A percentile compares a stretch with the other conserved stretches of the same genome.
phyloP scores from a whole-genome alignment of 2,797 vertebrate species.

The Aldrovandia affinis region DNA sequence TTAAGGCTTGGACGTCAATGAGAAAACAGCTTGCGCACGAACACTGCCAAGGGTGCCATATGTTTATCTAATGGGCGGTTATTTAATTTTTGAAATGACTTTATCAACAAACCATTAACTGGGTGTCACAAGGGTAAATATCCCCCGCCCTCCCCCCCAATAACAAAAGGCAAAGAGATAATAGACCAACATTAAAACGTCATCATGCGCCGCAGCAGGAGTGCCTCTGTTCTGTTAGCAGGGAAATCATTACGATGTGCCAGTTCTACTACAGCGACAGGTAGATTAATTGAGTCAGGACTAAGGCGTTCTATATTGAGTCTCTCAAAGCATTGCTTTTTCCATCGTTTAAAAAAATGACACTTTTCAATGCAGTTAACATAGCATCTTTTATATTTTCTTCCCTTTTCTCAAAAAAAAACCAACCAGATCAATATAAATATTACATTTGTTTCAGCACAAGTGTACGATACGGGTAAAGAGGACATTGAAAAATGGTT shows the following conservation, averaged over 20 bases:
- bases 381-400: neutral
- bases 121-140: constrained; percentile 63
- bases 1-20: constrained; percentile 48
- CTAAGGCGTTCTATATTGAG: neutral
- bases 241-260: constrained; percentile 44
- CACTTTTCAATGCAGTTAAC: neutral
- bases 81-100: constrained; percentile 57
- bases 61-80: constrained; percentile 67
- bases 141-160: constrained; percentile 53
- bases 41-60: constrained; percentile 59
- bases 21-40: constrained; percentile 59
- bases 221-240: constrained; percentile 38
- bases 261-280: constrained; percentile 48
- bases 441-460: neutral
- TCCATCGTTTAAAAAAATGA: neutral
- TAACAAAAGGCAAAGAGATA: constrained; percentile 61
- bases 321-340: neutral
- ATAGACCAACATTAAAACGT: constrained; percentile 68
- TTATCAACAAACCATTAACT: constrained; percentile 73
- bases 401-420: neutral
- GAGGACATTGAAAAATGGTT: neutral
- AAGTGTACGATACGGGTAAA: neutral
- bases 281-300: constrained; percentile 47
- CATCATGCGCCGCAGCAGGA: constrained; percentile 54
- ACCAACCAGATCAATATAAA: no score